Evolutionary conservation across 1,140 invertebrate genomes (phyloP), one percentile per base, ranked within the genome.

Genomic region (Euura lappo): DNA sequence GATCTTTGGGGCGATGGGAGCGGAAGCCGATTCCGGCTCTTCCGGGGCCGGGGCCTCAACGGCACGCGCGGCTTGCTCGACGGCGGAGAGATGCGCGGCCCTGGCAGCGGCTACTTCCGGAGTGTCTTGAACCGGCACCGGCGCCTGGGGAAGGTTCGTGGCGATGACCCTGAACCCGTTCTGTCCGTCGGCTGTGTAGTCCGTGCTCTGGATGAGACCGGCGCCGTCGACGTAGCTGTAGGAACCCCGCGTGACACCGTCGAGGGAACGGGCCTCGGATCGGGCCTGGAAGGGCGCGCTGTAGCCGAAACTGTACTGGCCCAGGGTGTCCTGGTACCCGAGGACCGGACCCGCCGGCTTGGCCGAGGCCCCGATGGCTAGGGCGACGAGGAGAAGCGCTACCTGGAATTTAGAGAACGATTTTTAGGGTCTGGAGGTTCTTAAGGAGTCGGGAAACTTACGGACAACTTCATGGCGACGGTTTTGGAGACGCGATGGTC

Each of bases 241-340:
- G 47, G 77, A 75, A 10, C 85, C 86, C 3, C 78, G 80, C 1
- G 80, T 86, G 4, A 75, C 73, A 43, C 85, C 86, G 8, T 86
- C 79, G 7, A 77, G 68, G 0, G 79, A 85, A 65, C 86, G 81
- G 45, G 84, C 75, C 73, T 90, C 90, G 6, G 86, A 85, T 72
- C 89, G 88, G 10, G 89, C 84, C 0, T 88, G 89, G 2, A 78
- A 78, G 6, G 86, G 88, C 1, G 84, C 84, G 47, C 85, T 85
- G 78, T 90, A 90, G 2, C 89, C 89, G 72, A 89, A 90, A 66
- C 84, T 88, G 78, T 89, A 89, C 68, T 90, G 88, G 1, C 89
- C 89, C 6, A 85, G 73, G 70, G 87, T 89, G 76, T 90, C 89
- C 72, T 90, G 89, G 65, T 87, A 86, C 13, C 84, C 83, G 28